Evolutionary conservation across 2,888 invertebrate species (phyloP).

Genomic region (Pseudeuparius sepicola): DNA sequence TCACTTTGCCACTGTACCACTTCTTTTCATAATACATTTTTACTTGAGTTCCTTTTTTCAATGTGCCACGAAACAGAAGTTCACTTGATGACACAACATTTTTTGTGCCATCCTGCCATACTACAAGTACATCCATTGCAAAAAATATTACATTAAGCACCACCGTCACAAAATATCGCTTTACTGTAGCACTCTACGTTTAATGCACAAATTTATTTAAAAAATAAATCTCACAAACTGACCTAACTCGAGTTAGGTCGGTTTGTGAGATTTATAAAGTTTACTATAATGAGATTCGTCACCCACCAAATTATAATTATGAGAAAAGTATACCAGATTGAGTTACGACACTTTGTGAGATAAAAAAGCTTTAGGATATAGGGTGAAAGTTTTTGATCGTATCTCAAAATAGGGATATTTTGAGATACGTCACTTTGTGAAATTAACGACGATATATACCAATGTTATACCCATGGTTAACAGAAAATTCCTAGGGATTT

Average conservation of each 20-base stretch:
- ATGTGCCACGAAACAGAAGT: conserved; percentile 1
- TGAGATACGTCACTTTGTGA: conserved; percentile 12
- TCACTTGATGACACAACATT: conserved; percentile 2
- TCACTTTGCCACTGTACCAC: too few relatives aligned
- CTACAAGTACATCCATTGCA: background rate
- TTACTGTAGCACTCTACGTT: conserved; percentile 1
- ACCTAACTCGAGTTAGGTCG: too few relatives aligned
- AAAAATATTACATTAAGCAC: background rate
- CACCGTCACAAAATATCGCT: background rate
- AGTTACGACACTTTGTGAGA: background rate
- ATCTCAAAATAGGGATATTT: conserved; percentile 7
- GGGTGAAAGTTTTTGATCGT: conserved; percentile 8
- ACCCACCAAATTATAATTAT: background rate
- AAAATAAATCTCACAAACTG: conserved; percentile 3
- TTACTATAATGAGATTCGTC: conserved; percentile 6
- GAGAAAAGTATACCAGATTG: background rate
- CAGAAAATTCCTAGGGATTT: too few relatives aligned
- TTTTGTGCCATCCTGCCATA: conserved; percentile 2
- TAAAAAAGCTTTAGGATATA: conserved; percentile 4
- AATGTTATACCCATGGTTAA: too few relatives aligned
- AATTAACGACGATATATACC: conserved; percentile 13
- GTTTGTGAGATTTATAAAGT: conserved; percentile 1
- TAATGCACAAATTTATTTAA: conserved; percentile 1
- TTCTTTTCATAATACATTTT: too few relatives aligned
- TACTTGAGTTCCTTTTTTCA: too few relatives aligned